These are phyloP conservation scores for Lypha dubia DNA, from an alignment of 2,888 invertebrate species.

Conservation along the genomic window DNA sequence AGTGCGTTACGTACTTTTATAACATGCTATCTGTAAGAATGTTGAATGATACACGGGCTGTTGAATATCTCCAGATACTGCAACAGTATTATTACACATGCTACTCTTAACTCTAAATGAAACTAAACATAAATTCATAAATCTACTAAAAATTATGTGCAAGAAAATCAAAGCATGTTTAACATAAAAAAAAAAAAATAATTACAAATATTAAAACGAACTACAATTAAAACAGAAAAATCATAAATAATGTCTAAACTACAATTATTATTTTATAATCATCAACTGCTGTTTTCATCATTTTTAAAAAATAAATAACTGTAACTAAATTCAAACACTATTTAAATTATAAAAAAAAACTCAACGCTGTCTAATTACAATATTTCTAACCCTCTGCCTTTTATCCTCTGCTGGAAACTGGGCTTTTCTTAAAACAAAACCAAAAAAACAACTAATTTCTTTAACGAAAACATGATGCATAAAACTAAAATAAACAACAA, in stretches of 20 bases:
- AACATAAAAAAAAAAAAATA: slow-evolving; percentile 15
- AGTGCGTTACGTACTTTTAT: slow-evolving; percentile 8
- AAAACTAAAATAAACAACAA: slow-evolving; percentile 63
- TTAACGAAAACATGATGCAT: slow-evolving; percentile 65
- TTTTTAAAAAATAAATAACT: slow-evolving; percentile 50
- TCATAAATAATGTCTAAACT: slow-evolving; percentile 63
- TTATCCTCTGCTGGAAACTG: slow-evolving; percentile 18
- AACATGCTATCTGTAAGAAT: slow-evolving; percentile 14
- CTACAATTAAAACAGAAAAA: slow-evolving; percentile 26
- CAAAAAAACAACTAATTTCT: neutral
- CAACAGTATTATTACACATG: slow-evolving; percentile 7
- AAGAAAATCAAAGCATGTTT: slow-evolving; percentile 30
- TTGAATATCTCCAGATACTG: slow-evolving; percentile 29
- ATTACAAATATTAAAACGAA: slow-evolving; percentile 5
- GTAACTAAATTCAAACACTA: slow-evolving; percentile 33
- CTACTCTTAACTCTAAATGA: slow-evolving; percentile 24
- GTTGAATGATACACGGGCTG: slow-evolving; percentile 29
- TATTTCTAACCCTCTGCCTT: slow-evolving; percentile 47
- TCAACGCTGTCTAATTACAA: slow-evolving; percentile 7
- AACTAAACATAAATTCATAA: slow-evolving; percentile 16
- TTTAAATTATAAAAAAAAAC: slow-evolving; percentile 32
- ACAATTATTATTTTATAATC: slow-evolving; percentile 51
- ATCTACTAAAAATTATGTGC: neutral
- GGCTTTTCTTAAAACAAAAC: slow-evolving; percentile 25
- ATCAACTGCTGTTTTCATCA: slow-evolving; percentile 48